Evolutionary conservation across 2,888 invertebrate species (phyloP).

Genomic region (Parnassius smintheus): DNA sequence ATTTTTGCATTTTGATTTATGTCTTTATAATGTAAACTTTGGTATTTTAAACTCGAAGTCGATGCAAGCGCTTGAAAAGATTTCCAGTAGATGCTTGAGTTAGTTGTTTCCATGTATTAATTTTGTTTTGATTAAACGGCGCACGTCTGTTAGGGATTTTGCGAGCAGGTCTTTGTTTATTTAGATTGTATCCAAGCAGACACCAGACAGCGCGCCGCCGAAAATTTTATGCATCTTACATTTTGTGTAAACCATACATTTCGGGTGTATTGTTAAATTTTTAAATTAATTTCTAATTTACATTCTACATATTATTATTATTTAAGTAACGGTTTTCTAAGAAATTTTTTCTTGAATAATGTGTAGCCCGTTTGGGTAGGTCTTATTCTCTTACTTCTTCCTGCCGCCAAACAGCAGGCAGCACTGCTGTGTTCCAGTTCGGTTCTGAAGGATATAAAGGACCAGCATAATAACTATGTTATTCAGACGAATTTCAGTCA

Average conservation of each 20-base stretch:
- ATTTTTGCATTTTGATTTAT: slow-evolving; percentile 35
- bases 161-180: slow-evolving; percentile 17
- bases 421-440: too few relatives aligned
- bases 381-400: too few relatives aligned
- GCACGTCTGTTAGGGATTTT: slow-evolving; percentile 14
- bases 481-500: too few relatives aligned
- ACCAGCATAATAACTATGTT: too few relatives aligned
- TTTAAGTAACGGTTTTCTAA: too few relatives aligned
- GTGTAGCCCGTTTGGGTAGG: too few relatives aligned
- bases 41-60: slow-evolving; percentile 25
- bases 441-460: too few relatives aligned
- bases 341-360: too few relatives aligned
- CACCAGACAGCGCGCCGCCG: slow-evolving; percentile 37
- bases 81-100: slow-evolving; percentile 5
- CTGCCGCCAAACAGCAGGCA: too few relatives aligned
- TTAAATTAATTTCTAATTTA: too few relatives aligned
- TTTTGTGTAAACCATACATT: slow-evolving; percentile 15
- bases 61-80: slow-evolving; percentile 19
- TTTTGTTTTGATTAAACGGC: slow-evolving; percentile 15
- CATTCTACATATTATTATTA: too few relatives aligned
- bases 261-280: slow-evolving; percentile 1
- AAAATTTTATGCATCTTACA: slow-evolving; percentile 10
- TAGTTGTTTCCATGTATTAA: slow-evolving; percentile 10
- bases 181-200: slow-evolving; percentile 25
- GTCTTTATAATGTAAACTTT: slow-evolving; percentile 33